These are phyloP conservation scores for Brachionus angularis DNA, from an alignment of 1,140 invertebrate genomes.

Conservation along the genomic window DNA sequence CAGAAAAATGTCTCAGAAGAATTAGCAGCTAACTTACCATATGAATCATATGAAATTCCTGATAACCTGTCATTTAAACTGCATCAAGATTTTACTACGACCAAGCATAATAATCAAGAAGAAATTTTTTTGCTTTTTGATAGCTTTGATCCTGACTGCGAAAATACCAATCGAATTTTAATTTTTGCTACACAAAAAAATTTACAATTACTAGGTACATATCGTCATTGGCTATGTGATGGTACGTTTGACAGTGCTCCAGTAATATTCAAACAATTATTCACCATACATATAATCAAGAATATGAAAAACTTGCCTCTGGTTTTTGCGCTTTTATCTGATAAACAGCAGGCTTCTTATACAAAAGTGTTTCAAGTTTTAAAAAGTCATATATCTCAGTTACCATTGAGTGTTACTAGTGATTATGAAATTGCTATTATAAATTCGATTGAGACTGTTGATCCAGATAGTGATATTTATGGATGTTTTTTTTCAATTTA, in stretches of 20 bases:
- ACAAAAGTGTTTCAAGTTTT: conserved; percentile 3
- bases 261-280: not conserved
- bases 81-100: not conserved
- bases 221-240: conserved; percentile 31
- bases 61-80: not conserved
- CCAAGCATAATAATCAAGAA: not conserved
- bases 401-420: not conserved
- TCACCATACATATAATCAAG: not conserved
- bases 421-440: conserved; percentile 4
- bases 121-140: not conserved
- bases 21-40: conserved; percentile 12
- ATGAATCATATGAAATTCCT: not conserved
- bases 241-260: conserved; percentile 4
- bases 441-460: not conserved
- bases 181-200: not conserved
- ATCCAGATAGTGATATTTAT: not conserved
- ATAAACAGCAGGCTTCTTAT: not conserved
- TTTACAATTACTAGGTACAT: not conserved
- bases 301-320: conserved; percentile 1
- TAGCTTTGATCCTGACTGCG: not conserved
- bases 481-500: conserved; percentile 33
- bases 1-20: conserved; percentile 14
- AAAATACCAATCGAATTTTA: not conserved
- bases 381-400: not conserved
- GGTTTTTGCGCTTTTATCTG: not conserved